Percentiles rank a stretch among this genome's conserved stretches.
Evolutionary conservation across 2,797 vertebrate species (phyloP).

Genomic region (Darevskia nairensis): DNA sequence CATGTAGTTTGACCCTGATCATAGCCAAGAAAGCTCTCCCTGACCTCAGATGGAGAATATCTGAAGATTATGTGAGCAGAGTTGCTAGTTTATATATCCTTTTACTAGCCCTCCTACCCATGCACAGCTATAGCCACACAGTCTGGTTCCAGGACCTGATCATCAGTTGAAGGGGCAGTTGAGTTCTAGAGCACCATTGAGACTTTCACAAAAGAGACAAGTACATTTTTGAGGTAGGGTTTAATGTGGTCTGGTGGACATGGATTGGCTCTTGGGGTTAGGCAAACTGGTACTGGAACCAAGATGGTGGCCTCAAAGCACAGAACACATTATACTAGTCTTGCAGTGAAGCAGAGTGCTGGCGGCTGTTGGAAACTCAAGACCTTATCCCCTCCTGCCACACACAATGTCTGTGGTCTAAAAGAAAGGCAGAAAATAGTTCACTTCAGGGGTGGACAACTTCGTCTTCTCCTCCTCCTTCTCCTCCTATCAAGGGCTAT

Average conservation of each 20-base stretch:
- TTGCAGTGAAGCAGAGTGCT: neutral
- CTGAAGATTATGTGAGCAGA: neutral
- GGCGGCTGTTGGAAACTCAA: neutral
- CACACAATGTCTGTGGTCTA: neutral
- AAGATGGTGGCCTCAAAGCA: neutral
- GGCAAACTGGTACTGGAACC: neutral
- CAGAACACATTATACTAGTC: neutral
- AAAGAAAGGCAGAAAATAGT: neutral
- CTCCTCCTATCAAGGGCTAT: no score
- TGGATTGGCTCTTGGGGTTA: neutral
- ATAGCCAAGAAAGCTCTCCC: neutral
- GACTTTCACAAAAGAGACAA: neutral
- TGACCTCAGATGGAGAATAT: neutral
- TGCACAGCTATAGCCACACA: neutral
- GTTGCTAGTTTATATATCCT: neutral
- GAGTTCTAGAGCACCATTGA: neutral
- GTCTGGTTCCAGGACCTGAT: neutral
- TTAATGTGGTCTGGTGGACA: neutral
- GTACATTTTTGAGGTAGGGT: no score
- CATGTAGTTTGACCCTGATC: no score
- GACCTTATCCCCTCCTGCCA: neutral
- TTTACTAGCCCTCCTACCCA: neutral
- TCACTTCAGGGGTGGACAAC: neutral
- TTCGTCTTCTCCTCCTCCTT: no score
- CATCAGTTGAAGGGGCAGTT: neutral